These are phyloP conservation scores for Nysson spinosus DNA, from an alignment of 2,888 invertebrate species.

Conservation along the genomic window DNA sequence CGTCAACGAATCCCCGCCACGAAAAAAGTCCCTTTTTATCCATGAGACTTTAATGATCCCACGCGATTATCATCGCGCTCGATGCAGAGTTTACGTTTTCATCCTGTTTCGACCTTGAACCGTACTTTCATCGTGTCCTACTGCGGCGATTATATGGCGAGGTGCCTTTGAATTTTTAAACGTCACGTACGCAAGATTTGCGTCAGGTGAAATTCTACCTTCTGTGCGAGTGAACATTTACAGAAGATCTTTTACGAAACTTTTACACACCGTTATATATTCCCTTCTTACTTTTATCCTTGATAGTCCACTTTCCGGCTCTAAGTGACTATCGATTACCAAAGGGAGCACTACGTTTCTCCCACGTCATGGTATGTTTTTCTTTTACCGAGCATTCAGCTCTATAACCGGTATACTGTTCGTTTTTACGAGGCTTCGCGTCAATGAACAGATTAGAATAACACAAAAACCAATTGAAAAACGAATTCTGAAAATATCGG, in stretches of 20 bases:
- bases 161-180: slow-evolving; percentile 46
- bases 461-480: too few relatives aligned
- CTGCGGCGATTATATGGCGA: slow-evolving; percentile 44
- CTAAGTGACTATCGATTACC: slow-evolving; percentile 45
- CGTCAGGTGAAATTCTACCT: slow-evolving; percentile 33
- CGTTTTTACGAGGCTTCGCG: too few relatives aligned
- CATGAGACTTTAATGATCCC: too few relatives aligned
- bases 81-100: too few relatives aligned
- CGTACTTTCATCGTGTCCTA: slow-evolving; percentile 64
- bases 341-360: slow-evolving; percentile 33
- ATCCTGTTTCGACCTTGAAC: slow-evolving; percentile 63
- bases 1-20: too few relatives aligned
- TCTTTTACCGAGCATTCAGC: slow-evolving; percentile 1
- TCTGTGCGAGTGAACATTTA: too few relatives aligned
- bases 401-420: slow-evolving; percentile 7
- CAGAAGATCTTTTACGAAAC: too few relatives aligned
- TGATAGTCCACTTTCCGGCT: slow-evolving; percentile 14
- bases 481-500: too few relatives aligned
- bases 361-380: slow-evolving; percentile 39
- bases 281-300: too few relatives aligned
- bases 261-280: too few relatives aligned
- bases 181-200: slow-evolving; percentile 2
- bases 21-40: not conserved
- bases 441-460: too few relatives aligned
- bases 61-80: too few relatives aligned